Percentiles rank a stretch among this genome's conserved stretches.
Evolutionary conservation across 2,888 invertebrate genomes (phyloP).

Genomic region (Serrognathus titanus): DNA sequence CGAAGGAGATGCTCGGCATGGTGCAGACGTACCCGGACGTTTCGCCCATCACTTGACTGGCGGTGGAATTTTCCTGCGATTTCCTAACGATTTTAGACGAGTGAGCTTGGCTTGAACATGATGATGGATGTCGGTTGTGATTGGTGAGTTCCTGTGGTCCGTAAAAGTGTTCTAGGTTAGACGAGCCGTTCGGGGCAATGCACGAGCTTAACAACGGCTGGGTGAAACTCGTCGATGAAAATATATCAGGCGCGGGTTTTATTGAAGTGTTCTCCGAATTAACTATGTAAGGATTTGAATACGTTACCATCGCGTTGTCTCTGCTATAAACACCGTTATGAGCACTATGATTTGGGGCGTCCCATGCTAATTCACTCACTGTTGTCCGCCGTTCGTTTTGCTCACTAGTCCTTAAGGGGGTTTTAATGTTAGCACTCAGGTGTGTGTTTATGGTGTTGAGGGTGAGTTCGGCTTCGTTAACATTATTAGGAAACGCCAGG

Average conservation of each 20-base stretch:
- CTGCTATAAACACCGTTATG: slow-evolving; percentile 11
- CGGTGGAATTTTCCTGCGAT: neutral
- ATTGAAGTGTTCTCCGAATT: slow-evolving; percentile 18
- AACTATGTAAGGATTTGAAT: slow-evolving; percentile 5
- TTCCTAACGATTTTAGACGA: neutral
- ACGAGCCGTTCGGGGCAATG: slow-evolving; percentile 6
- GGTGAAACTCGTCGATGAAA: slow-evolving; percentile 10
- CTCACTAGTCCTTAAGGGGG: slow-evolving; percentile 31
- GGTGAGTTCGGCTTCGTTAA: slow-evolving; percentile 42
- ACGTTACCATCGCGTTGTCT: slow-evolving; percentile 2
- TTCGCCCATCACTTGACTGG: neutral
- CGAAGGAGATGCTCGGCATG: neutral
- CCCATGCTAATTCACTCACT: slow-evolving; percentile 3
- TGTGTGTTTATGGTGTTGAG: slow-evolving; percentile 37
- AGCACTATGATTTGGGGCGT: neutral
- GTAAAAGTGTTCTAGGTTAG: slow-evolving; percentile 1
- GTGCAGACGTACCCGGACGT: neutral
- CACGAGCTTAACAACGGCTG: slow-evolving; percentile 11
- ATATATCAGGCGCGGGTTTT: slow-evolving; percentile 26
- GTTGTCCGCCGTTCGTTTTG: slow-evolving; percentile 13
- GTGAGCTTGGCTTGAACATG: neutral
- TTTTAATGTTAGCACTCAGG: slow-evolving; percentile 27
- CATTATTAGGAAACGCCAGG: slow-evolving; percentile 28
- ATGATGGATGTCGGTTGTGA: slow-evolving; percentile 8
- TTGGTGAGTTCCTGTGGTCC: slow-evolving; percentile 6